These are phyloP conservation scores for Parnassius smintheus DNA, from an alignment of 2,888 invertebrate genomes.

Conservation along the genomic window DNA sequence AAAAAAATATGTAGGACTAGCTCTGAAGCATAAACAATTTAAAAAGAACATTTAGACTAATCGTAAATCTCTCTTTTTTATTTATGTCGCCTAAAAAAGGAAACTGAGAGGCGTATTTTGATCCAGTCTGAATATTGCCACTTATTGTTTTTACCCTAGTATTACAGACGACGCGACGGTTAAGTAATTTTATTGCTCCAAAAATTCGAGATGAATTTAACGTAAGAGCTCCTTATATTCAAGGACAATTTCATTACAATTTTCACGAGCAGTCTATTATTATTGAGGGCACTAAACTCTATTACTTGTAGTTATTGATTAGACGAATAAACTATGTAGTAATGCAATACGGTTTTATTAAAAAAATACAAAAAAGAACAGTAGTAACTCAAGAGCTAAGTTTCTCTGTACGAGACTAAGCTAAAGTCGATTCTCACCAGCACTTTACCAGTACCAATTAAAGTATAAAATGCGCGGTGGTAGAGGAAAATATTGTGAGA, in stretches of 20 bases:
- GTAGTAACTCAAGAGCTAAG: no score
- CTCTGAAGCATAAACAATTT: no score
- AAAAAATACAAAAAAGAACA: no score
- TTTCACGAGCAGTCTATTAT: constrained; percentile 23
- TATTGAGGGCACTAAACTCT: constrained; percentile 20
- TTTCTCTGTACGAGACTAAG: no score
- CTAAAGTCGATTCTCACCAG: no score
- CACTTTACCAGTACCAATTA: no score
- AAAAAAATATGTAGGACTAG: no score
- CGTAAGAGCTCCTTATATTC: constrained; percentile 19
- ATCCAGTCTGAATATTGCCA: background rate
- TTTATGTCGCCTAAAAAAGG: no score
- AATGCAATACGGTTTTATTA: background rate
- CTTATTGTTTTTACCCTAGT: background rate
- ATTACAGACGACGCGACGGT: background rate
- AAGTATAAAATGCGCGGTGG: no score
- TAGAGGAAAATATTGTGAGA: no score
- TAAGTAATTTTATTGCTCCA: constrained; percentile 6
- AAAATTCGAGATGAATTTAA: constrained; percentile 15
- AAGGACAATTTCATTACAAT: constrained; percentile 20
- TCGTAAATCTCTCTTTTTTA: no score
- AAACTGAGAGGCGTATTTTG: background rate
- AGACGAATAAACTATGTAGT: constrained; percentile 6
- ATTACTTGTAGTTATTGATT: constrained; percentile 13
- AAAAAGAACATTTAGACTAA: no score